Evolutionary conservation across 2,113 vertebrate species (phyloP), one percentile per base, ranked within the genome.

Genomic region (Athene cunicularia): DNA sequence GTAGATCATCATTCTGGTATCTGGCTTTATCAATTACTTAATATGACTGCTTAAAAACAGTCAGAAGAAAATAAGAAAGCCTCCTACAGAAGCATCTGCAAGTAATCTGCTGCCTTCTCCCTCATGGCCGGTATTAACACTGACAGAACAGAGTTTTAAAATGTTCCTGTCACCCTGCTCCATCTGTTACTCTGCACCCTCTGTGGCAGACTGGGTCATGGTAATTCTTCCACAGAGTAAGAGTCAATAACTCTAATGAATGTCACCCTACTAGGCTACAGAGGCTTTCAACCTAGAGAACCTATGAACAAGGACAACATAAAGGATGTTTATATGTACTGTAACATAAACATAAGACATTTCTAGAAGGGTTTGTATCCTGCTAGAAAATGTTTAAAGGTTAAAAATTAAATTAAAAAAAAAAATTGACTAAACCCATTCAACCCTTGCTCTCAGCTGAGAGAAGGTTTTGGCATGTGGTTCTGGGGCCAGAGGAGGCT

Each of bases 201-300:
- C 37, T 32, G 52, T 12, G 27, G 24, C 22, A 45, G n/a, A 20
- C 32, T 0, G 1, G 32, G 7, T 67, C 58, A 56, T 1, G 6
- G 28, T 14, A 74, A 68, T 35, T 62, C 30, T 81, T 64, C 41
- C 41, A 32, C 8, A 77, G 64, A 45, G 1, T 12, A 64, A 32
- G 6, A 67, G 33, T 41, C 52, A 26, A 0, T 32, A 64, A 47
- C 12, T 45, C 19, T n/a, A 47, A 75, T 3, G 6, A 43, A 45
- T 28, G 30, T 72, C 32, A 56, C 43, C 10, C 19, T 20, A 18
- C 22, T 11, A 81, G 26, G 43, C 22, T 33, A 77, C 12, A 41
- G 50, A 55, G 14, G 11, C 24, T 73, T 55, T 50, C 62, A 64
- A 75, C 62, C 43, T 35, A 53, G 14, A 70, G 6, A 58, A 12